phyloP scores from a whole-genome alignment of 1,140 invertebrate genomes.

The Gonioctena quinquepunctata region DNA sequence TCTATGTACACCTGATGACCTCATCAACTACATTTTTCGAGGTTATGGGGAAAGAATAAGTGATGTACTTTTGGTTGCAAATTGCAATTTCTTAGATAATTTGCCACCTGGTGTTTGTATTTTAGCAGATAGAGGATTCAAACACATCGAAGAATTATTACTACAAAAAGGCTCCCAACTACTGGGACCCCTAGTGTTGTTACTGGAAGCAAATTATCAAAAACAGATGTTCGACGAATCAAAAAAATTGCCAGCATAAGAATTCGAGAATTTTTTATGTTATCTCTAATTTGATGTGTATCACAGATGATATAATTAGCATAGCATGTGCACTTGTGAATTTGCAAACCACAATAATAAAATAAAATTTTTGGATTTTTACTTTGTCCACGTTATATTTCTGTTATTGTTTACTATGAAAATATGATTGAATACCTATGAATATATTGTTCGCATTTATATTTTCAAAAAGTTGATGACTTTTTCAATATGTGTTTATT shows the following conservation, averaged over 20 bases:
- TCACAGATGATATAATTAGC: no score
- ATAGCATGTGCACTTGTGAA: no score
- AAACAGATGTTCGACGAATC: slow-evolving; percentile 45
- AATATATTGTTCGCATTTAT: no score
- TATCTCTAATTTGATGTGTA: no score
- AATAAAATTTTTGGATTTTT: no score
- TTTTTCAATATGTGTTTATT: no score
- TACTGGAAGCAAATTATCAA: neutral
- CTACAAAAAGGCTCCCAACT: slow-evolving; percentile 36
- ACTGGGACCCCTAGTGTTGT: slow-evolving; percentile 44
- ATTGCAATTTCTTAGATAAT: slow-evolving; percentile 43
- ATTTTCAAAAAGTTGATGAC: no score
- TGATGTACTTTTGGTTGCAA: slow-evolving; percentile 44
- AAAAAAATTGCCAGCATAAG: slow-evolving; percentile 53
- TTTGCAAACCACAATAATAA: no score
- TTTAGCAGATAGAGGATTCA: slow-evolving; percentile 54
- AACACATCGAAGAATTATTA: slow-evolving; percentile 47
- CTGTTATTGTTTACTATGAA: no score
- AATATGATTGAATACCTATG: no score
- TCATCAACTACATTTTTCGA: slow-evolving; percentile 51
- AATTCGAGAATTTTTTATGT: no score
- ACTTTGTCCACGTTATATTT: no score
- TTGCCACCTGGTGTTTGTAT: slow-evolving; percentile 37
- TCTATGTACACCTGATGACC: slow-evolving; percentile 49
- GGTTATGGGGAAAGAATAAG: slow-evolving; percentile 48